Evolutionary conservation across 2,888 invertebrate genomes (phyloP).

Genomic region (Temnothorax rugatulus): DNA sequence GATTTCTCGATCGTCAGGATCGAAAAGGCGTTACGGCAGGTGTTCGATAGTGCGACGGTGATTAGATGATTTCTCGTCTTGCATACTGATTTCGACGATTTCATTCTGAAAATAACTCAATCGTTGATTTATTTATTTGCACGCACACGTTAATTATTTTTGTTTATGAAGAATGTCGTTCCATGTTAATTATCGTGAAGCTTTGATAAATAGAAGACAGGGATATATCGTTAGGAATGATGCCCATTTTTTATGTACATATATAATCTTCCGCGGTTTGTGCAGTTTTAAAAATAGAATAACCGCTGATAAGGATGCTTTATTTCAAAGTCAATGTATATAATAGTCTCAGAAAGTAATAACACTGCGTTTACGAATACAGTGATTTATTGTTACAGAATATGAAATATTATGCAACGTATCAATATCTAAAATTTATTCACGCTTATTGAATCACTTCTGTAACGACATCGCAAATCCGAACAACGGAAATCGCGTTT

Average conservation of each 20-base stretch:
- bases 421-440: slow-evolving; percentile 40
- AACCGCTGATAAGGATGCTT: slow-evolving; percentile 16
- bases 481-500: neutral
- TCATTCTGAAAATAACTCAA: neutral
- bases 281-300: slow-evolving; percentile 35
- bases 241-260: slow-evolving; percentile 34
- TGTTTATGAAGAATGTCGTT: neutral
- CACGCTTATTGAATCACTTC: neutral
- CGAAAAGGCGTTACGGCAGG: slow-evolving; percentile 12
- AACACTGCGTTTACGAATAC: neutral
- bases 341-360: neutral
- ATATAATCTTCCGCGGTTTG: slow-evolving; percentile 2
- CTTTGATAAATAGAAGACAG: slow-evolving; percentile 22
- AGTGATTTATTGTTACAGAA: slow-evolving; percentile 31
- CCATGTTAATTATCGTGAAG: neutral
- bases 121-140: neutral
- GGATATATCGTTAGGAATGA: neutral
- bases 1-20: slow-evolving; percentile 38
- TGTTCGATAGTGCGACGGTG: slow-evolving; percentile 6
- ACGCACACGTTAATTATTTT: neutral
- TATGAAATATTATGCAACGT: slow-evolving; percentile 27
- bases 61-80: slow-evolving; percentile 7
- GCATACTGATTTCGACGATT: neutral
- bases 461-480: neutral
- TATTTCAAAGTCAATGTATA: slow-evolving; percentile 30